phyloP scores from a whole-genome alignment of 2,888 invertebrate species.

The Ecdyonurus torrentis region DNA sequence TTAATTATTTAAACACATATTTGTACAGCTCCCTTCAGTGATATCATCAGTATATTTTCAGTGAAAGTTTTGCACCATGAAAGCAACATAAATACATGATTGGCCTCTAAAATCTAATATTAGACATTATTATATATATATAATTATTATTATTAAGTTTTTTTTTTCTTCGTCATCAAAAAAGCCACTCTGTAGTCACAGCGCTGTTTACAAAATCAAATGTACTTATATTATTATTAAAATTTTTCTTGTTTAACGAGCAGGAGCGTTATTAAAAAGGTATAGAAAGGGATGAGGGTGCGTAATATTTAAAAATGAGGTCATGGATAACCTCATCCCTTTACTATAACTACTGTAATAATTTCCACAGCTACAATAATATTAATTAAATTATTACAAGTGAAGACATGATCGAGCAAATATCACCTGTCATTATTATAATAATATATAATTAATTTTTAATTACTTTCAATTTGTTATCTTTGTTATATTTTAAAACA shows the following conservation, averaged over 20 bases:
- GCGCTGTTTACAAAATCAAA: constrained; percentile 25
- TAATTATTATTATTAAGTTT: constrained; percentile 14
- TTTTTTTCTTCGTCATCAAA: constrained; percentile 24
- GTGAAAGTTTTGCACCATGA: constrained; percentile 10
- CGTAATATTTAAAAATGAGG: background rate
- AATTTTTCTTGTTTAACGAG: background rate
- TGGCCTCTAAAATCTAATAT: constrained; percentile 7
- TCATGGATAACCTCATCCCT: background rate
- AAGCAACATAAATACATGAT: constrained; percentile 8
- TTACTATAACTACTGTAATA: background rate
- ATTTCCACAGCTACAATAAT: constrained; percentile 3
- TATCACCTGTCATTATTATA: background rate
- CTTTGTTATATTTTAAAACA: too few species aligned
- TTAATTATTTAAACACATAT: too few species aligned
- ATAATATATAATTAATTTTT: background rate
- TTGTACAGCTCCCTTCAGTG: background rate
- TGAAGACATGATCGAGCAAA: constrained; percentile 1
- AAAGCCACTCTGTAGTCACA: constrained; percentile 39
- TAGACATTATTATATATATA: constrained; percentile 9
- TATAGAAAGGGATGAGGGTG: background rate
- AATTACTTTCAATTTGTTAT: too few species aligned
- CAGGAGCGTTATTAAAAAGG: background rate
- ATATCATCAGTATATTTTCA: constrained; percentile 3
- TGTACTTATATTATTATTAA: background rate
- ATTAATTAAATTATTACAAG: background rate